Evolutionary conservation across 2,888 invertebrate genomes (phyloP), one percentile per base, ranked within the genome.

Genomic region (Aquatica leii): DNA sequence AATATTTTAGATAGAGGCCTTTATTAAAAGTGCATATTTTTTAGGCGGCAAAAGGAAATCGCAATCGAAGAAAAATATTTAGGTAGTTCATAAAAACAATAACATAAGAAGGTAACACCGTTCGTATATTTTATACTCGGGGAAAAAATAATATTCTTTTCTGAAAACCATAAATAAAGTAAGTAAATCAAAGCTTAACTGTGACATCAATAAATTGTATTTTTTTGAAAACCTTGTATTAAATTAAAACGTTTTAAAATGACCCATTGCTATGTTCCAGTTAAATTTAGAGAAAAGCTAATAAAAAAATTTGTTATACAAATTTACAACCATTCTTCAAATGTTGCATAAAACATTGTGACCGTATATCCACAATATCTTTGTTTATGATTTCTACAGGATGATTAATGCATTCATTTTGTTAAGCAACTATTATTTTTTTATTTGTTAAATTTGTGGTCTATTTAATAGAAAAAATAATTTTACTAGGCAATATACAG

Each of bases 11-110:
- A 31, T 12, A 50, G 51, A 40, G 46, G 24, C 6, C 24, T 4
- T 24, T 18, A 59, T 54, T 31, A 58, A 40, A 35, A 34, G 50
- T 56, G 56, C 49, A 60, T 43, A 54, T 54, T 54, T 49, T 40
- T 49, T 15, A 12, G 9, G 48, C 48, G 18, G 35, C 31, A 20
- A 14, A 21, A 34, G 17, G 20, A 8, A 15, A 24, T 24, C 40
- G 40, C n/a, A n/a, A n/a, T n/a, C n/a, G n/a, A n/a, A n/a, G n/a
- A n/a, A 40, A 40, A 40, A 40, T 40, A 40, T n/a, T 40, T 40
- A 40, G 9, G 2, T 40, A 5, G 9, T 5, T 12, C 2, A 40
- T 40, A 40, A 40, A 40, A 40, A 40, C n/a, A 9, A 40, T 24
- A 6, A 24, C 24, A 6, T 24, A 24, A 24, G 6, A 4, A 24